These are phyloP conservation scores for Lagocephalus sceleratus DNA, from an alignment of 2,797 vertebrate species.

Conservation along the genomic window DNA sequence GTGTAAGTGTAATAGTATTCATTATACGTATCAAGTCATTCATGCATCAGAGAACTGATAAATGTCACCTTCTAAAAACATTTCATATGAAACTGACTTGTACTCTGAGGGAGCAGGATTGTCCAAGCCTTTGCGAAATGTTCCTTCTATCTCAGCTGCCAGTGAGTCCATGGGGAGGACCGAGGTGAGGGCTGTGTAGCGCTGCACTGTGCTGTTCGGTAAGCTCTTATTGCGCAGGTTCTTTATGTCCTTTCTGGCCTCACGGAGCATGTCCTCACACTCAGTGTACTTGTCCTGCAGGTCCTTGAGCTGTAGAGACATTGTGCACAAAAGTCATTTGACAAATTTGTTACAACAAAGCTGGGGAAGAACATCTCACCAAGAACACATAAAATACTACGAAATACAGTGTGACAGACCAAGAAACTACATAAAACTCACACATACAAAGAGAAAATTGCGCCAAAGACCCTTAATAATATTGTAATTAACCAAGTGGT, in stretches of 20 bases:
- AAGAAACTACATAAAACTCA: too few relatives aligned
- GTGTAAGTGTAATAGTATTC: too few relatives aligned
- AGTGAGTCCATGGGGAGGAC: conserved; percentile 86
- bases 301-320: conserved; percentile 78
- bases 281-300: conserved; percentile 83
- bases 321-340: background rate
- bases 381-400: background rate
- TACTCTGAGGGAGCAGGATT: conserved; percentile 79
- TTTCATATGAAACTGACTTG: conserved; percentile 67
- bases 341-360: conserved; percentile 2
- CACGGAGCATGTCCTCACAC: conserved; percentile 82
- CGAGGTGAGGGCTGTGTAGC: conserved; percentile 75
- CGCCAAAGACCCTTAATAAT: too few relatives aligned
- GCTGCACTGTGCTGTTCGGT: conserved; percentile 83
- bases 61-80: background rate
- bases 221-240: conserved; percentile 80
- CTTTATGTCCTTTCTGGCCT: conserved; percentile 85
- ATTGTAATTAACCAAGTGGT: too few relatives aligned
- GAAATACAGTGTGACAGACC: too few relatives aligned
- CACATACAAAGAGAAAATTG: too few relatives aligned
- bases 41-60: background rate
- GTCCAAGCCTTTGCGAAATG: conserved; percentile 83
- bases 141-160: conserved; percentile 87
- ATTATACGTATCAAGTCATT: background rate
- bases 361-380: background rate